A percentile compares a stretch with the other conserved stretches of the same genome.
phyloP scores from a whole-genome alignment of 2,888 invertebrate species.

The Trichopria drosophilae region DNA sequence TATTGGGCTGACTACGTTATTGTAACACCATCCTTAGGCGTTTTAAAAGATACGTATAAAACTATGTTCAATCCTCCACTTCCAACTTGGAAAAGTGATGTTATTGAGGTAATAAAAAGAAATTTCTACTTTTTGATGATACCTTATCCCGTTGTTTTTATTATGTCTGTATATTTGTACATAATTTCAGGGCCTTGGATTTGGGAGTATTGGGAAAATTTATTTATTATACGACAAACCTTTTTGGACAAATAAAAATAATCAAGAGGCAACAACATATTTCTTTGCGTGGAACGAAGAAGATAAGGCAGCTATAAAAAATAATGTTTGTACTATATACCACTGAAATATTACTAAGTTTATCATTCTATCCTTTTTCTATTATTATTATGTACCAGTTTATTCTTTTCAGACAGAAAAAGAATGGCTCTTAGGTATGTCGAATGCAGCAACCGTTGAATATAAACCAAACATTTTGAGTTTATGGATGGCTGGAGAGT shows the following conservation, averaged over 20 bases:
- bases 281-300: constrained; percentile 64
- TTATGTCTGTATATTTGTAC: too few species aligned
- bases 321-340: too few species aligned
- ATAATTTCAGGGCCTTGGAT: constrained; percentile 60
- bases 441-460: constrained; percentile 66
- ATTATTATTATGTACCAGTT: too few species aligned
- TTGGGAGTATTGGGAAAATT: constrained; percentile 72
- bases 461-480: constrained; percentile 66
- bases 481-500: constrained; percentile 68
- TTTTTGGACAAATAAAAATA: constrained; percentile 66
- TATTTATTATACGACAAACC: constrained; percentile 65
- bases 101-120: constrained; percentile 57
- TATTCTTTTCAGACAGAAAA: constrained; percentile 49
- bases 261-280: constrained; percentile 45
- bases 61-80: constrained; percentile 64
- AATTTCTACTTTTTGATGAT: neutral
- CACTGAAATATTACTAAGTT: too few species aligned
- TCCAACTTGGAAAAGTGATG: constrained; percentile 61
- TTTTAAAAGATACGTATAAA: constrained; percentile 65
- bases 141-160: too few species aligned
- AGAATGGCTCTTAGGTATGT: constrained; percentile 67
- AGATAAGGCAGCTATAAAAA: too few species aligned
- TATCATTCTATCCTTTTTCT: too few species aligned
- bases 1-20: constrained; percentile 68
- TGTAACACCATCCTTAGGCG: constrained; percentile 67